Percentiles rank a stretch among this genome's conserved stretches.
Conservation (phyloP, 2,113 vertebrate species). For the Paralichthys olivaceus region DNA sequence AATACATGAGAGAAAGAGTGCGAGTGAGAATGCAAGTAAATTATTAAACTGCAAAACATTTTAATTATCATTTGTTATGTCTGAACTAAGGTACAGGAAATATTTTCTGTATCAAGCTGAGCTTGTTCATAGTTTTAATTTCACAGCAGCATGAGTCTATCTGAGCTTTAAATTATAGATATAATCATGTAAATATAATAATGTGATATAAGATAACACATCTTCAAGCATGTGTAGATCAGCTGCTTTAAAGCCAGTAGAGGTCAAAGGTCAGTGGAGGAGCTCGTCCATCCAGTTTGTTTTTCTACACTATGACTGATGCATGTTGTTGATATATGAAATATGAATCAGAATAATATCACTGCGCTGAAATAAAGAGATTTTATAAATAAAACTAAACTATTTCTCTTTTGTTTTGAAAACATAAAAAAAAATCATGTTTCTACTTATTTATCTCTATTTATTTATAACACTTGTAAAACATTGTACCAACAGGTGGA, state of each 20-base stretch:
- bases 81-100: neutral
- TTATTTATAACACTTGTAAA: neutral
- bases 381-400: conserved; percentile 46
- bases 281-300: neutral
- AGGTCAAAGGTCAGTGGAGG: conserved; percentile 30
- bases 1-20: too few species aligned
- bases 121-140: neutral
- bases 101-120: neutral
- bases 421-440: too few species aligned
- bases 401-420: neutral
- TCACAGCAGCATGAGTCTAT: too few species aligned
- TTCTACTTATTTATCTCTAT: neutral
- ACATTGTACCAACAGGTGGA: too few species aligned
- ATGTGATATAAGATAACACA: too few species aligned
- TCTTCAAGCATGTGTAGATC: neutral
- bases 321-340: neutral
- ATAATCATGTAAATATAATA: too few species aligned
- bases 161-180: neutral
- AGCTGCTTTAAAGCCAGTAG: neutral
- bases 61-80: neutral
- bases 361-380: conserved; percentile 49
- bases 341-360: neutral
- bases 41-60: neutral
- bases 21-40: too few species aligned
- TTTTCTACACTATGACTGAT: neutral